Evolutionary conservation across 1,140 invertebrate genomes (phyloP).

Genomic region (Calliphora vicina): DNA sequence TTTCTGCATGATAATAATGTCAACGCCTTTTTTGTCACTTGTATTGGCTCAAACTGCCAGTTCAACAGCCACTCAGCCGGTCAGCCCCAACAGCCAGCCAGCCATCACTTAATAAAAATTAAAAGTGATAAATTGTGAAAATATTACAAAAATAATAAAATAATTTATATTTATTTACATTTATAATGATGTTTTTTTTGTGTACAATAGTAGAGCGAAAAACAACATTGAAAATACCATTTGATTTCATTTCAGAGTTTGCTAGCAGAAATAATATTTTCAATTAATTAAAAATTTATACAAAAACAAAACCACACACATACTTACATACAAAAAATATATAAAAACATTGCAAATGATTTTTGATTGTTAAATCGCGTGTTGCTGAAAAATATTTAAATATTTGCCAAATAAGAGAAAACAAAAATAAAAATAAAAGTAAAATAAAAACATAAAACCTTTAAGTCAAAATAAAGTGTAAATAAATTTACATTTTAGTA

Average conservation of each 20-base stretch:
- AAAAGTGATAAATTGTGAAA: background rate
- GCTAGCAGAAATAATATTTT: background rate
- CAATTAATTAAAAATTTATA: slow-evolving; percentile 19
- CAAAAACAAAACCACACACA: background rate
- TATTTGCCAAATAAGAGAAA: background rate
- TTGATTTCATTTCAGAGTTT: background rate
- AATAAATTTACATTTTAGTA: slow-evolving; percentile 29
- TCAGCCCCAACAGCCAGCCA: background rate
- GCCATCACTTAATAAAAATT: slow-evolving; percentile 6
- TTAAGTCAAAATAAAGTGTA: background rate
- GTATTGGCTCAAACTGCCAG: no score
- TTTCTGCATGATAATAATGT: background rate
- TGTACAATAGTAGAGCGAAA: background rate
- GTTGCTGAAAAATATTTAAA: background rate
- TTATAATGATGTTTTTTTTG: background rate
- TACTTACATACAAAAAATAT: background rate
- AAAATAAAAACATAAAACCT: background rate
- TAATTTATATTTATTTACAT: slow-evolving; percentile 3
- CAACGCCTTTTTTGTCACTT: no score
- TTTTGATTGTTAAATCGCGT: slow-evolving; percentile 31
- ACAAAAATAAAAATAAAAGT: background rate
- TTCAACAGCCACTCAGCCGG: background rate
- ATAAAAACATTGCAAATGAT: background rate
- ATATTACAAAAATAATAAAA: slow-evolving; percentile 8
- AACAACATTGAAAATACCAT: background rate